These are phyloP conservation scores for Alloscopus bannaensis DNA, from an alignment of 2,888 invertebrate species.

Conservation along the genomic window DNA sequence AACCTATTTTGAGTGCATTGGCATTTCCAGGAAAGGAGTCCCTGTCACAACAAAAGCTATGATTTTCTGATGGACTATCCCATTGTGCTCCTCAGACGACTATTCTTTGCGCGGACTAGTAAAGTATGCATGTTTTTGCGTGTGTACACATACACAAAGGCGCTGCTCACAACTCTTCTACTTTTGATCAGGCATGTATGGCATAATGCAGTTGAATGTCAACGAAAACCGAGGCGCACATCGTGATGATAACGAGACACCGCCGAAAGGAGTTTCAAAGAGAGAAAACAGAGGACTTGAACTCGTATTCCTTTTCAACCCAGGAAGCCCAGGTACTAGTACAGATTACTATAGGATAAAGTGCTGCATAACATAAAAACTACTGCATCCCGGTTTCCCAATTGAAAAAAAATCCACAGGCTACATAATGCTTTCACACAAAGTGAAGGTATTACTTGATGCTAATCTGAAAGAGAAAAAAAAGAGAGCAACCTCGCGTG, in stretches of 20 bases:
- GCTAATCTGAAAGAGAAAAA: too few relatives aligned
- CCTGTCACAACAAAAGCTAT: conserved; percentile 53
- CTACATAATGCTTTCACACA: too few relatives aligned
- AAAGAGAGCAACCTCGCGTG: too few relatives aligned
- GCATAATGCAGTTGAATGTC: conserved; percentile 41
- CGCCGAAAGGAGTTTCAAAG: too few relatives aligned
- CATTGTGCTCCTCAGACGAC: not conserved
- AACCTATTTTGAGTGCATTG: conserved; percentile 64
- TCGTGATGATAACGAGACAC: conserved; percentile 18
- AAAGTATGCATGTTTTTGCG: not conserved
- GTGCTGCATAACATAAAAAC: not conserved
- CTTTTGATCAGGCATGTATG: not conserved
- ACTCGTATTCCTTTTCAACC: not conserved
- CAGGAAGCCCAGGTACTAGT: conserved; percentile 2
- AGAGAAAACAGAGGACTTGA: conserved; percentile 3
- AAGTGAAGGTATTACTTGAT: conserved; percentile 10
- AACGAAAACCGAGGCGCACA: not conserved
- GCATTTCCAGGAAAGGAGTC: conserved; percentile 65
- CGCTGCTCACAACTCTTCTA: not conserved
- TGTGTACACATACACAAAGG: not conserved
- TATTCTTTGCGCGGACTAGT: not conserved
- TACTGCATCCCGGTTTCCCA: too few relatives aligned
- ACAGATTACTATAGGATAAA: too few relatives aligned
- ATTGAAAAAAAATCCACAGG: too few relatives aligned
- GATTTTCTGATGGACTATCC: conserved; percentile 5